A percentile compares a stretch with the other conserved stretches of the same genome.
These are phyloP conservation scores for Acanthosepion esculentum DNA, from an alignment of 2,888 invertebrate genomes.

Conservation along the genomic window DNA sequence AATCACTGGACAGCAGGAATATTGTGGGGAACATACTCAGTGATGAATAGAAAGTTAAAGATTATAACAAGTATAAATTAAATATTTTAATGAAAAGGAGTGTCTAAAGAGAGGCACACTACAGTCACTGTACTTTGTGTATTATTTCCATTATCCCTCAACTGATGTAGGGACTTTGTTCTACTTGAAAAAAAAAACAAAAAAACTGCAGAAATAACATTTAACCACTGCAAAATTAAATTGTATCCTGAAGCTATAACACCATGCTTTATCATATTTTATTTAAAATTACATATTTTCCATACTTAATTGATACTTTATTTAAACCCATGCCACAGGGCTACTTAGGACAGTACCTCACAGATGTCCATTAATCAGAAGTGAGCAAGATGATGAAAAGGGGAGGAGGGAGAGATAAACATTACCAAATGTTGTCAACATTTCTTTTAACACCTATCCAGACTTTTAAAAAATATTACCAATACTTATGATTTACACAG, in stretches of 20 bases:
- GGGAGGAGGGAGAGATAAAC: not conserved
- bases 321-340: not conserved
- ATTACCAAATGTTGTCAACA: too few relatives aligned
- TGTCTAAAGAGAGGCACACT: not conserved
- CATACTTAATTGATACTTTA: not conserved
- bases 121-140: not conserved
- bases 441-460: not conserved
- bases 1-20: not conserved
- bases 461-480: too few relatives aligned
- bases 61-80: not conserved
- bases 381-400: not conserved
- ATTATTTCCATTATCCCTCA: slow-evolving; percentile 7
- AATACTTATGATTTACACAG: too few relatives aligned
- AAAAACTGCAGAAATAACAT: not conserved
- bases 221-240: not conserved
- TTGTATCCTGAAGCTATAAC: not conserved
- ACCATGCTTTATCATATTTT: not conserved
- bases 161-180: not conserved
- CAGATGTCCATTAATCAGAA: not conserved
- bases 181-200: not conserved
- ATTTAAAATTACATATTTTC: not conserved
- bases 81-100: not conserved
- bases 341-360: not conserved
- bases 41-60: not conserved
- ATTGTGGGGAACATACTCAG: not conserved